Conservation (phyloP, 2,888 invertebrate genomes). For the Colostygia pectinataria region DNA sequence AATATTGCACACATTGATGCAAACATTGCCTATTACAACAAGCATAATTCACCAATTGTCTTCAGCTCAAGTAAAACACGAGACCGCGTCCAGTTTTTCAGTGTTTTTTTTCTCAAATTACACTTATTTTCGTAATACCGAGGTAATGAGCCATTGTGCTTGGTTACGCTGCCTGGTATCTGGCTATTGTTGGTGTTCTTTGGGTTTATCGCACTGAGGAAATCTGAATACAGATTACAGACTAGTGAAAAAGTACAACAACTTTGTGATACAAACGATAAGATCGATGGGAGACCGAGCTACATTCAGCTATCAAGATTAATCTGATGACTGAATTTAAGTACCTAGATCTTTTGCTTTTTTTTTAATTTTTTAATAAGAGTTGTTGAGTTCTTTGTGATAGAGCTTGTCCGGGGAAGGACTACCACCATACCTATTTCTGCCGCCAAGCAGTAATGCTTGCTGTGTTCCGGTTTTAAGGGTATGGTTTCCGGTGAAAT, state of each 20-base stretch:
- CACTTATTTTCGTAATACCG: conserved; percentile 42
- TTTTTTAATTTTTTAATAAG: no score
- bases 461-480: no score
- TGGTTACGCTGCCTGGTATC: conserved; percentile 35
- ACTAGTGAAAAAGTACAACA: not conserved
- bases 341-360: no score
- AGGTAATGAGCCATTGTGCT: conserved; percentile 44
- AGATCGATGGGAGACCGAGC: not conserved
- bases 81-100: conserved; percentile 18
- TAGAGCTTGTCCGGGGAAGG: no score
- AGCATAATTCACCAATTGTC: conserved; percentile 17
- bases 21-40: not conserved
- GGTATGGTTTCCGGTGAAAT: no score
- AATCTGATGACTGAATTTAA: no score
- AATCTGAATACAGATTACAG: conserved; percentile 17
- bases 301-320: not conserved
- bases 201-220: conserved; percentile 10
- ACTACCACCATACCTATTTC: no score
- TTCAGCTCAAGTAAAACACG: conserved; percentile 8
- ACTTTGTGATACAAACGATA: conserved; percentile 11
- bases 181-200: conserved; percentile 22
- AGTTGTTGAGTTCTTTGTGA: no score
- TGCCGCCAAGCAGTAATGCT: no score
- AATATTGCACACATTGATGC: not conserved
- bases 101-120: conserved; percentile 42